phyloP scores from a whole-genome alignment of 2,797 vertebrate species.

The Novumbra hubbsi region DNA sequence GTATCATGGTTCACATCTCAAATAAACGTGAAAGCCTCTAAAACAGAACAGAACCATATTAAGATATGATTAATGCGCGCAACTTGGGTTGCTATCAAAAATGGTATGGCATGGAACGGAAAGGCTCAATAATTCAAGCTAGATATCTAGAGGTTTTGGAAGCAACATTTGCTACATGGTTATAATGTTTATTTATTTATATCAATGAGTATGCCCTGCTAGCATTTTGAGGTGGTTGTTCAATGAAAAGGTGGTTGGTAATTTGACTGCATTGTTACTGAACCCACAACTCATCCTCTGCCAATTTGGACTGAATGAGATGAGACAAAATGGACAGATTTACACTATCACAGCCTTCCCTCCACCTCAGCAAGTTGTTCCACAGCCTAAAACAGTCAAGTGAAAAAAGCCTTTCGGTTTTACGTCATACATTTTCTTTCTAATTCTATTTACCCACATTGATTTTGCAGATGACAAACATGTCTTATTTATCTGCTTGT shows the following conservation, averaged over 20 bases:
- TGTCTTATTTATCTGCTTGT: constrained; percentile 44
- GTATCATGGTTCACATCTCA: neutral
- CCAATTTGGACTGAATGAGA: constrained; percentile 3
- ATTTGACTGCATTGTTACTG: too few relatives aligned
- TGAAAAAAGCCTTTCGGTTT: neutral
- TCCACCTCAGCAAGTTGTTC: neutral
- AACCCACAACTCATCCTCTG: neutral
- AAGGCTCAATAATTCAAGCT: neutral
- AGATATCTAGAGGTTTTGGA: neutral
- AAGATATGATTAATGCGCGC: neutral
- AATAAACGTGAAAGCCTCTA: neutral
- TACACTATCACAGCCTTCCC: constrained; percentile 38
- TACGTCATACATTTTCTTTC: constrained; percentile 25
- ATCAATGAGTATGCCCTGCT: too few relatives aligned
- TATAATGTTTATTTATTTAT: too few relatives aligned
- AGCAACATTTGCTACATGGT: too few relatives aligned
- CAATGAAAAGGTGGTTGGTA: too few relatives aligned
- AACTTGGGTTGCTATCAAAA: neutral
- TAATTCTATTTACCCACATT: constrained; percentile 17
- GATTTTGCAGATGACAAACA: constrained; percentile 46
- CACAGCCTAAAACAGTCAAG: neutral
- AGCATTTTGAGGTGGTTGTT: too few relatives aligned
- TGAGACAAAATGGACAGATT: constrained; percentile 9
- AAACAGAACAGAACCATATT: neutral
- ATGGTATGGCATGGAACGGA: neutral